Conservation (phyloP, 2,113 vertebrate species). For the Elachura formosa region DNA sequence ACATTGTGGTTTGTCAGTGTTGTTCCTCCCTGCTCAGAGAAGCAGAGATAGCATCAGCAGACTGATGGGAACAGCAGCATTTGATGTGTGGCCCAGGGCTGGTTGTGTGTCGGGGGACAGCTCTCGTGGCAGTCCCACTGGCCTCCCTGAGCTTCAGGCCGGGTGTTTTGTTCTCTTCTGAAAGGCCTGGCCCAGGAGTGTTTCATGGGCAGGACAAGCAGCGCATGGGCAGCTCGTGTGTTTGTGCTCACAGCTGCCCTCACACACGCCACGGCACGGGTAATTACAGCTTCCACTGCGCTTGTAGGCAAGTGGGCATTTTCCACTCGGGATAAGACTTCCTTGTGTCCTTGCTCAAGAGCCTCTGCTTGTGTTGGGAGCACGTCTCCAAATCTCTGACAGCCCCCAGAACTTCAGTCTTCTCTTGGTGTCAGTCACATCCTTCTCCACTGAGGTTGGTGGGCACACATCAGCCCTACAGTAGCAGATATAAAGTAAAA, state of each 20-base stretch:
- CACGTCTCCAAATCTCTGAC: background rate
- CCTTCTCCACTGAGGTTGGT: fast-evolving
- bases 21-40: background rate
- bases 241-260: background rate
- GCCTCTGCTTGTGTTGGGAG: background rate
- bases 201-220: background rate
- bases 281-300: too few relatives aligned
- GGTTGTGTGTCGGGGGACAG: background rate
- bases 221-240: background rate
- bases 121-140: background rate
- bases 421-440: background rate
- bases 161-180: background rate
- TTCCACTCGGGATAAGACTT: background rate
- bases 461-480: background rate
- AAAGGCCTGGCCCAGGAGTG: background rate
- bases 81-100: background rate
- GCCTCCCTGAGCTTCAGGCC: background rate
- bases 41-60: background rate
- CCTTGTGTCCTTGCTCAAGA: fast-evolving
- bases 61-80: background rate
- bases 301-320: background rate
- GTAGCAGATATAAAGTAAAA: background rate
- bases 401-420: background rate
- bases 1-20: background rate
- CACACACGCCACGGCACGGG: background rate